Evolutionary conservation across 2,797 vertebrate species (phyloP), one percentile per base, ranked within the genome.

Genomic region (Cygnus olor): DNA sequence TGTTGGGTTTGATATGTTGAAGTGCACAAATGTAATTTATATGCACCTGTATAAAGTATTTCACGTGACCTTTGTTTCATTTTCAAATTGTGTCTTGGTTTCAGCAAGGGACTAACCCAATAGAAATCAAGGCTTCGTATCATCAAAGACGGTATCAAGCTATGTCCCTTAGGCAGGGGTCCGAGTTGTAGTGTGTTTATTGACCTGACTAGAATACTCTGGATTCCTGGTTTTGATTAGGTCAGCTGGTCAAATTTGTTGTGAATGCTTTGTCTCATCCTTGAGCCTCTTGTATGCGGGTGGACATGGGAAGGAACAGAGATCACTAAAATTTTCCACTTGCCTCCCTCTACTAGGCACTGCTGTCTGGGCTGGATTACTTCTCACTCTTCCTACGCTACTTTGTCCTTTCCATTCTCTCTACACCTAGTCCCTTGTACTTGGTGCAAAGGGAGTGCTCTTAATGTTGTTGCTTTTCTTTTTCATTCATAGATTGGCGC

Each of bases 171-270:
- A 69, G 54, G 40, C 58, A 32, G 28, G 40, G 32, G 65, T 92
- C 36, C 27, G 70, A 25, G 32, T 68, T 64, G 47, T n/a, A 49
- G 14, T 79, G 70, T 9, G 87, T 90, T 91, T 80, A 78, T 91
- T 40, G 51, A 80, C 21, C 42, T 88, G 51, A 77, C 15, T 65
- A 73, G 80, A 83, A 72, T 72, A 64, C 79, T 92, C n/a, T 73
- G 51, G 42, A 77, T 94, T 88, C 53, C 47, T 82, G 70, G 12
- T 80, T 94, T 80, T 79, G 60, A 36, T 84, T 88, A 94, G 58
- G 18, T 89, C 40, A 53, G 27, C 51, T 92, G 77, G 85, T 92
- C 19, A 1, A 77, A 28, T 73, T 85, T 85, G 6, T 86, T 76
- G 47, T 11, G 24, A 58, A 44, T n/a, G 11, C 22, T 88, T 74